These are phyloP conservation scores for Nanorana parkeri DNA, from an alignment of 2,113 vertebrate genomes.

Conservation along the genomic window DNA sequence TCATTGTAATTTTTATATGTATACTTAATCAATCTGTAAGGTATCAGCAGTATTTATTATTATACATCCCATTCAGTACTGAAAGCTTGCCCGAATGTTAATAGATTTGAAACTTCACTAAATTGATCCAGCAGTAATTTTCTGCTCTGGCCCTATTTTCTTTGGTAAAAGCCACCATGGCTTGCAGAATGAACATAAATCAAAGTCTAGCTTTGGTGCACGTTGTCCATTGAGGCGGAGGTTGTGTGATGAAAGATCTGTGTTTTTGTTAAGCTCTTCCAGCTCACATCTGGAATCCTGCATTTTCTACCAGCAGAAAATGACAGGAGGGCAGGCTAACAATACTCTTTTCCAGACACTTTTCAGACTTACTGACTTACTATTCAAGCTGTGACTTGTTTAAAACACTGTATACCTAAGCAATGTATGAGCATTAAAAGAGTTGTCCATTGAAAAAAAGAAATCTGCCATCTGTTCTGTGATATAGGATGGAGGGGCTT, in stretches of 20 bases:
- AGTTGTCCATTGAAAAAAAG: no score
- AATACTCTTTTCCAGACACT: neutral
- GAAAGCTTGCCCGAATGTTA: neutral
- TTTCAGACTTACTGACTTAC: neutral
- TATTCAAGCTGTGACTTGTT: neutral
- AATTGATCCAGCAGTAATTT: no score
- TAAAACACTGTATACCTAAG: no score
- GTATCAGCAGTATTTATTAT: no score
- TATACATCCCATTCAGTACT: neutral
- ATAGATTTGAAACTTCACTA: neutral
- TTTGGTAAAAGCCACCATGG: neutral
- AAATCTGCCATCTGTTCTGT: no score
- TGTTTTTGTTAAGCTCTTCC: slow-evolving; percentile 4
- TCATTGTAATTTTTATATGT: no score
- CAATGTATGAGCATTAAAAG: no score
- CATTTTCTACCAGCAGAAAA: slow-evolving; percentile 16
- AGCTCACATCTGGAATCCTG: slow-evolving; percentile 29
- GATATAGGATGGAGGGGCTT: no score
- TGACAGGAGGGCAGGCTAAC: neutral
- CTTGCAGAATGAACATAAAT: neutral
- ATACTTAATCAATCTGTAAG: no score
- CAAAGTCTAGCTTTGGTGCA: neutral
- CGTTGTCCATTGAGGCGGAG: slow-evolving; percentile 5
- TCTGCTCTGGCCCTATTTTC: neutral
- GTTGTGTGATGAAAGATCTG: slow-evolving; percentile 12